These are phyloP conservation scores for Ctenopoma multispine DNA, from an alignment of 2,797 vertebrate genomes.

Conservation along the genomic window DNA sequence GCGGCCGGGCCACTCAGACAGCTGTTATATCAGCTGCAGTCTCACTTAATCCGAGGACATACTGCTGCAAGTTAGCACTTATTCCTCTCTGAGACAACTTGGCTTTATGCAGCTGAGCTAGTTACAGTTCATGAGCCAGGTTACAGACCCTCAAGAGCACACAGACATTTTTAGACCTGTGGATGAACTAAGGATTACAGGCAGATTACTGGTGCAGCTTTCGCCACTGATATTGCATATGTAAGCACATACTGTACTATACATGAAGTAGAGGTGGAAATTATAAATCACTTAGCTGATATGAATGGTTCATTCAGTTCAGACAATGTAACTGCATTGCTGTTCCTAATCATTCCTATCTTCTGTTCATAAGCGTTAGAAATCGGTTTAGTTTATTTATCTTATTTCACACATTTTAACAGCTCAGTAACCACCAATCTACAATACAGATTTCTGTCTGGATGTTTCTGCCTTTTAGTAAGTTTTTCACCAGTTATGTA, in stretches of 20 bases:
- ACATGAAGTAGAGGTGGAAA: neutral
- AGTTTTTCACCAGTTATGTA: neutral
- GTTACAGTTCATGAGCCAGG: conserved; percentile 14
- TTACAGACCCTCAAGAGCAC: conserved; percentile 4
- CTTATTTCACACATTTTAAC: neutral
- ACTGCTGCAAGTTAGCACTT: conserved; percentile 43
- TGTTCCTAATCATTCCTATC: neutral
- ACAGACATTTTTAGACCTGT: conserved; percentile 26
- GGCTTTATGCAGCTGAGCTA: conserved; percentile 47
- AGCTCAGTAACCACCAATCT: neutral
- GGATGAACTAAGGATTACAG: conserved; percentile 53
- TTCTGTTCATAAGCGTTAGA: neutral
- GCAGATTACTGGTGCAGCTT: conserved; percentile 52
- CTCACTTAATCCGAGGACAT: conserved; percentile 10
- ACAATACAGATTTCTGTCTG: neutral
- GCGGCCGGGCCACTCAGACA: conserved; percentile 29
- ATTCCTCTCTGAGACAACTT: conserved; percentile 39
- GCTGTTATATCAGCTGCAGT: conserved; percentile 53
- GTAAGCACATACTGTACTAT: conserved; percentile 13
- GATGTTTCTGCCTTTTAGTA: neutral
- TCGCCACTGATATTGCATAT: conserved; percentile 21
- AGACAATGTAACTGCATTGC: neutral
- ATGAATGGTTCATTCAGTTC: neutral
- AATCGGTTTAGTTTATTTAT: too few relatives aligned
- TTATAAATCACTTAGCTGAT: conserved; percentile 1